These are phyloP conservation scores for Hypsibius dujardini DNA, from an alignment of 1,140 invertebrate genomes.

Conservation along the genomic window DNA sequence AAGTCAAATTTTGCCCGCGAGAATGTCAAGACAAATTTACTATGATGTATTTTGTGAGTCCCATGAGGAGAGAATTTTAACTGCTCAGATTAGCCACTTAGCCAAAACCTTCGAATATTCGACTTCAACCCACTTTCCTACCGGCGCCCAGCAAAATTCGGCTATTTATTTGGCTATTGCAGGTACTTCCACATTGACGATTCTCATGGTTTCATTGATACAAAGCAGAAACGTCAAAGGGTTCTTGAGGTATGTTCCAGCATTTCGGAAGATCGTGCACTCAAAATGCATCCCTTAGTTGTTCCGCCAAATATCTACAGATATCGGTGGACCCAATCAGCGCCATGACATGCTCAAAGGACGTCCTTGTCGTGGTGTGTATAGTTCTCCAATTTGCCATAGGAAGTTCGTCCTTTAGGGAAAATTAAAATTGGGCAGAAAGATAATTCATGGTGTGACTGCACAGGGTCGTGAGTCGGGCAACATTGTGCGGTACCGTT, in stretches of 20 bases:
- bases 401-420: not conserved
- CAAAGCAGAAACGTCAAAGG: not conserved
- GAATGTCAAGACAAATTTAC: too few relatives aligned
- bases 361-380: not conserved
- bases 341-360: not conserved
- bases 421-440: not conserved
- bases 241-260: not conserved
- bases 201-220: constrained; percentile 7
- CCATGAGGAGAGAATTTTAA: too few relatives aligned
- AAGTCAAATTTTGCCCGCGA: too few relatives aligned
- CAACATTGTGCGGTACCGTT: not conserved
- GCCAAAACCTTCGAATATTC: too few relatives aligned
- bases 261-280: not conserved
- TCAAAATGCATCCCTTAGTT: not conserved
- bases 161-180: not conserved
- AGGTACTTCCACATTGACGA: constrained; percentile 16
- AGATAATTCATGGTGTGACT: not conserved
- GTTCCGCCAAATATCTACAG: not conserved
- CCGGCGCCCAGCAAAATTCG: too few relatives aligned
- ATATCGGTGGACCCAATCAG: not conserved
- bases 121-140: too few relatives aligned
- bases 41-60: too few relatives aligned
- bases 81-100: too few relatives aligned
- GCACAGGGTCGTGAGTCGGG: not conserved
- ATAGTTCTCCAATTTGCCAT: not conserved